These are phyloP conservation scores for Catonia carolina DNA, from an alignment of 2,888 invertebrate genomes.

Conservation along the genomic window DNA sequence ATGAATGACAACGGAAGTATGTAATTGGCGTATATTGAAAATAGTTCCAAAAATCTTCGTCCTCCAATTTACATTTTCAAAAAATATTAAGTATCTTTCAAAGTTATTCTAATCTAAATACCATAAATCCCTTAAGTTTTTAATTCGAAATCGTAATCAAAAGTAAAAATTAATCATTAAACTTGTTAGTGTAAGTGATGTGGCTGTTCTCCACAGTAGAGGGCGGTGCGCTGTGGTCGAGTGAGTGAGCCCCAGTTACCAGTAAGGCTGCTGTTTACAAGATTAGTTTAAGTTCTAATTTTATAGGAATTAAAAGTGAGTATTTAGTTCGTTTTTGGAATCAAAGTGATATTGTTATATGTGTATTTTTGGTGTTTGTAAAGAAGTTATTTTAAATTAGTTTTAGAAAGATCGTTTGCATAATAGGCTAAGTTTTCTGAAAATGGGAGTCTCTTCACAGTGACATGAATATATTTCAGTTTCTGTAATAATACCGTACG, in stretches of 20 bases:
- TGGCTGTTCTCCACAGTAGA: slow-evolving; percentile 26
- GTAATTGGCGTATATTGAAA: too few relatives aligned
- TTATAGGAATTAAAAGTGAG: slow-evolving; percentile 15
- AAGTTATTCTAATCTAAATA: too few relatives aligned
- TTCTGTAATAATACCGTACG: background rate
- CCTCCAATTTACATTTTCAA: too few relatives aligned
- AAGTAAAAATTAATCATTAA: too few relatives aligned
- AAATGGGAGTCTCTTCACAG: background rate
- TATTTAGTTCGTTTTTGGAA: slow-evolving; percentile 2
- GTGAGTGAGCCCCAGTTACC: slow-evolving; percentile 8
- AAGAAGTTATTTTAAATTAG: background rate
- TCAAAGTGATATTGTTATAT: background rate
- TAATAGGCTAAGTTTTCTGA: too few relatives aligned
- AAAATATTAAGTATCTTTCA: too few relatives aligned
- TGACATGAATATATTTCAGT: background rate
- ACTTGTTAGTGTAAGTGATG: slow-evolving; percentile 13
- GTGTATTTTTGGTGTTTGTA: background rate
- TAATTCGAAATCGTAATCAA: too few relatives aligned
- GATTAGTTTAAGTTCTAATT: slow-evolving; percentile 10
- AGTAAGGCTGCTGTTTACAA: slow-evolving; percentile 13
- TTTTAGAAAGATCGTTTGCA: background rate
- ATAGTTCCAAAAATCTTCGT: too few relatives aligned
- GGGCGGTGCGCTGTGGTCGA: slow-evolving; percentile 25
- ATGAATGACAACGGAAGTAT: too few relatives aligned
- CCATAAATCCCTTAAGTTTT: too few relatives aligned